These are phyloP conservation scores for Pseudochirops cupreus DNA, from an alignment of 2,797 vertebrate species.

Conservation along the genomic window DNA sequence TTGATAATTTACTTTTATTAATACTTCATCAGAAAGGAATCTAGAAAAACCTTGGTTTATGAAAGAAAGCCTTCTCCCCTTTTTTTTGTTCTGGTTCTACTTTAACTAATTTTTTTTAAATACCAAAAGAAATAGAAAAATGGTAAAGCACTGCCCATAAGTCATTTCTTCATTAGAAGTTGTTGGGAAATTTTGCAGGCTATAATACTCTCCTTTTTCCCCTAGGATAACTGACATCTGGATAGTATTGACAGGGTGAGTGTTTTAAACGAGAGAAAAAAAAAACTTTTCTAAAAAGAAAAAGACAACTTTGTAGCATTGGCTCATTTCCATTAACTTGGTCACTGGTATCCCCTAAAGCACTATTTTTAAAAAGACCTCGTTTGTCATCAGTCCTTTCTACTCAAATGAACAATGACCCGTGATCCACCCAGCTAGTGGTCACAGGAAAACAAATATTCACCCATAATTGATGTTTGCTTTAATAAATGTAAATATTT, in stretches of 20 bases:
- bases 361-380: constrained; percentile 9
- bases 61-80: not conserved
- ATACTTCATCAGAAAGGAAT: not conserved
- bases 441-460: constrained; percentile 64
- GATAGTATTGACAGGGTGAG: constrained; percentile 63
- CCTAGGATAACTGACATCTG: constrained; percentile 67
- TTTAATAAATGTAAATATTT: constrained; percentile 75
- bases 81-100: constrained; percentile 7
- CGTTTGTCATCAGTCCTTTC: constrained; percentile 45
- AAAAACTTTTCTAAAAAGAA: constrained; percentile 50
- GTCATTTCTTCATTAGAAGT: constrained; percentile 26
- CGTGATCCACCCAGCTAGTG: constrained; percentile 67
- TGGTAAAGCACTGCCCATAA: constrained; percentile 21
- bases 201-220: constrained; percentile 17
- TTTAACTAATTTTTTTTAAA: constrained; percentile 38
- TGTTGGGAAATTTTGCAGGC: constrained; percentile 52
- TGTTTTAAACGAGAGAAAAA: constrained; percentile 46
- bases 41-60: not conserved
- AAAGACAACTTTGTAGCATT: constrained; percentile 14
- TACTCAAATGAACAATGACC: constrained; percentile 61
- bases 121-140: constrained; percentile 17
- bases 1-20: constrained; percentile 22
- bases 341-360: constrained; percentile 43
- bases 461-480: constrained; percentile 75
- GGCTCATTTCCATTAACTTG: constrained; percentile 56